These are phyloP conservation scores for Seriola dumerili DNA, from an alignment of 2,113 vertebrate species.

Conservation along the genomic window DNA sequence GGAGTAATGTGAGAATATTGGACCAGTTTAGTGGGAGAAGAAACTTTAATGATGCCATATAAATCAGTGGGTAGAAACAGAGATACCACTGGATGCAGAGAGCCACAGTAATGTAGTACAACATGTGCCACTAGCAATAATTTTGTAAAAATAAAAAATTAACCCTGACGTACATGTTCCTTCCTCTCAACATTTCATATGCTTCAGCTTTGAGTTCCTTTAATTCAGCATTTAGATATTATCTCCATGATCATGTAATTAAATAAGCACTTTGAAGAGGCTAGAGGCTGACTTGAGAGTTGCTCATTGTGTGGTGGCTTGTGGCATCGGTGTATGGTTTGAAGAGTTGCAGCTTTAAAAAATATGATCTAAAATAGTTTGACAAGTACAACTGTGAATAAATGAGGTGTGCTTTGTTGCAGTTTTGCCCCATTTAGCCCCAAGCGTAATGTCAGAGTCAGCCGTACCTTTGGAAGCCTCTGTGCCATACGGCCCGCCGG, in stretches of 20 bases:
- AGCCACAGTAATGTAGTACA: neutral
- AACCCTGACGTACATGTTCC: neutral
- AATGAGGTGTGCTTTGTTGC: too few species aligned
- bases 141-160: neutral
- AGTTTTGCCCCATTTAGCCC: neutral
- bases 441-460: neutral
- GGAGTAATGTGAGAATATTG: conserved; percentile 27
- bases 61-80: conserved; percentile 16
- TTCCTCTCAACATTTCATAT: neutral
- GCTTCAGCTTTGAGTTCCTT: neutral
- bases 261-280: neutral
- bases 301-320: neutral
- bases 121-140: neutral
- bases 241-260: neutral
- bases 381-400: neutral
- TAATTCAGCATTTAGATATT: neutral
- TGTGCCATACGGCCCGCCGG: conserved; percentile 89
- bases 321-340: neutral
- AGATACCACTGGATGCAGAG: neutral
- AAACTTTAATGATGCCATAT: conserved; percentile 8
- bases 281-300: neutral
- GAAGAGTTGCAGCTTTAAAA: neutral
- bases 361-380: neutral
- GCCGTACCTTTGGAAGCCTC: conserved; percentile 94
- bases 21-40: conserved; percentile 7